phyloP scores from a whole-genome alignment of 2,797 vertebrate species.

The Crocidura indochinensis region DNA sequence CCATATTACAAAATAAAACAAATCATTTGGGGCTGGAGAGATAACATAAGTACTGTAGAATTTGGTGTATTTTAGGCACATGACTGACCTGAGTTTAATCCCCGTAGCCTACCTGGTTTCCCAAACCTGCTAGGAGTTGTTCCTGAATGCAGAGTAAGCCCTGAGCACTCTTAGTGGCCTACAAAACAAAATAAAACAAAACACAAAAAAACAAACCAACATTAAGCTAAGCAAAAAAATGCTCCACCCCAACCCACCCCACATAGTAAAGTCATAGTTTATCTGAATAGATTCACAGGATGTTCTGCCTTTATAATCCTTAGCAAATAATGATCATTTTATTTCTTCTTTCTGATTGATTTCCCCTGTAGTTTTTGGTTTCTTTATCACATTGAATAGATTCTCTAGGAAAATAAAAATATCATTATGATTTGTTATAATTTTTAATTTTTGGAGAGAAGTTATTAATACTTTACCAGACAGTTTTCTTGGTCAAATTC shows the following conservation, averaged over 20 bases:
- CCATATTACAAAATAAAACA: no score
- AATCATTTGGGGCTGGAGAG: no score
- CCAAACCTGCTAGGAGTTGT: no score
- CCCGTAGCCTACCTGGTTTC: no score
- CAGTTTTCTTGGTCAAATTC: no score
- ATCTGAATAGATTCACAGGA: background rate
- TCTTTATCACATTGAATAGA: constrained; percentile 18
- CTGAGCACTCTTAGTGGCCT: no score
- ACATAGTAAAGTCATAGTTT: background rate
- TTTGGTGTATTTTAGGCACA: no score
- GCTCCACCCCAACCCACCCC: background rate
- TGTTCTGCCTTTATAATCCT: constrained; percentile 3
- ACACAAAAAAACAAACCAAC: background rate
- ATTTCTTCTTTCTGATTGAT: constrained; percentile 47
- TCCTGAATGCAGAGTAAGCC: no score
- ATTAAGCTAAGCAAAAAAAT: no score
- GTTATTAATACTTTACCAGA: constrained; percentile 14
- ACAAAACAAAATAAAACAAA: no score
- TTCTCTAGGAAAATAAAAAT: background rate
- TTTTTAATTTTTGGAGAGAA: constrained; percentile 3
- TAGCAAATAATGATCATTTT: constrained; percentile 19
- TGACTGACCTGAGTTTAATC: no score
- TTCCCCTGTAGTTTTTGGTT: constrained; percentile 4
- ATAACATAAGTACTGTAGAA: no score
- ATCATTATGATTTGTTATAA: background rate